Conservation (phyloP, 2,888 invertebrate genomes). For the Cacoxenus indagator region DNA sequence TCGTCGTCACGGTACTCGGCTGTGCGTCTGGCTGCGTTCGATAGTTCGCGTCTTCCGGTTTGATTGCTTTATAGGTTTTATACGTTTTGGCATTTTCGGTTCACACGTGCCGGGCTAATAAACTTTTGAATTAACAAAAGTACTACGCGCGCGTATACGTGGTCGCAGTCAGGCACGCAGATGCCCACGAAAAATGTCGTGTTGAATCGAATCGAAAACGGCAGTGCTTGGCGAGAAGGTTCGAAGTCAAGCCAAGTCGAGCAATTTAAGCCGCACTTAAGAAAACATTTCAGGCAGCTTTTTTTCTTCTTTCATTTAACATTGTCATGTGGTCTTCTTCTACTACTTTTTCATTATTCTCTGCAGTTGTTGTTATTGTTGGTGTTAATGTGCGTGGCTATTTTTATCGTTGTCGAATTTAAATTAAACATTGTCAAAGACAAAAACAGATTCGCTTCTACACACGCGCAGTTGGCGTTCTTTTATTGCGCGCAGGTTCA, state of each 20-base stretch:
- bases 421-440: constrained; percentile 49
- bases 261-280: constrained; percentile 48
- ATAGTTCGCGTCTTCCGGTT: constrained; percentile 51
- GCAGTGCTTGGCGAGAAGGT: not conserved
- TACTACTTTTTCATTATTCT: not conserved
- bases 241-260: constrained; percentile 46
- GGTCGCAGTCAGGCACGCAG: constrained; percentile 19
- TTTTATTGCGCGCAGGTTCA: constrained; percentile 42
- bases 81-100: constrained; percentile 62
- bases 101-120: constrained; percentile 64
- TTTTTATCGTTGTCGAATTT: constrained; percentile 58
- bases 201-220: not conserved
- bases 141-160: constrained; percentile 46
- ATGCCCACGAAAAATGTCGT: not conserved
- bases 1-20: too few species aligned
- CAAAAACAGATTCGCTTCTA: constrained; percentile 1
- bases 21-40: not conserved
- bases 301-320: not conserved
- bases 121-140: constrained; percentile 57
- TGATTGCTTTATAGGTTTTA: constrained; percentile 51
- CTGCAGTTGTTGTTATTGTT: not conserved
- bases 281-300: constrained; percentile 32
- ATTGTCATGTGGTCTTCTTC: not conserved
- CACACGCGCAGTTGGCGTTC: constrained; percentile 32
- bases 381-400: constrained; percentile 15